Evolutionary conservation across 2,113 vertebrate genomes (phyloP), one percentile per base, ranked within the genome.

Genomic region (Pygoscelis adeliae): DNA sequence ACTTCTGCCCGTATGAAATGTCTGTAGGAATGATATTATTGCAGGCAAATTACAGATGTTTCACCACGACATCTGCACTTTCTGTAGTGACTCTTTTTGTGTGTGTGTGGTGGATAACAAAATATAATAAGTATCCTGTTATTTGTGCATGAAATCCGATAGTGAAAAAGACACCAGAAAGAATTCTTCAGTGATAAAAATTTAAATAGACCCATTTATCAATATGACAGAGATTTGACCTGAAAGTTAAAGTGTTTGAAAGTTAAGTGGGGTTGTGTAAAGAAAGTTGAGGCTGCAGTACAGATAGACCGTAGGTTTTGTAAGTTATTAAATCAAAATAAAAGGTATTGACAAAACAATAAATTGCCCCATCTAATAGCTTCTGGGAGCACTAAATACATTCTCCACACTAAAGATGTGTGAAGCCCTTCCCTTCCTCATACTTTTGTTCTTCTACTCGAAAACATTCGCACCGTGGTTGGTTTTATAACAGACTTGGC

Each of bases 121-220:
- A 83, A 95, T 95, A 79, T 53, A 96, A 82, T 49, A 91, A 95
- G 91, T 49, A 25, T 78, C 70, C 82, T 93, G 86, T 94, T 95
- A 97, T 94, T 97, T 96, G 90, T 61, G 88, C 14, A 2, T 91
- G 95, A 95, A 96, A 94, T 96, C 97, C 96, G 96, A 96, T 96
- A 96, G 93, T n/a, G 96, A 85, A 84, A 95, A 94, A 97, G 89
- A 96, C 91, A 95, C 89, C 74, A 46, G 90, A 36, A 91, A 96
- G 91, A 96, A 87, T 93, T 97, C 93, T 83, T 94, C 5, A 30
- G 58, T 73, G 95, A 97, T 97, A 96, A 97, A 97, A 96, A 95
- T 91, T 93, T 97, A 97, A 97, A 98, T 97, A 94, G 97, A 73
- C 86, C 70, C 96, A 97, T 97, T 97, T 97, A 96, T 97, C 97